Evolutionary conservation across 1,140 invertebrate genomes (phyloP).

Genomic region (Littorina saxatilis): DNA sequence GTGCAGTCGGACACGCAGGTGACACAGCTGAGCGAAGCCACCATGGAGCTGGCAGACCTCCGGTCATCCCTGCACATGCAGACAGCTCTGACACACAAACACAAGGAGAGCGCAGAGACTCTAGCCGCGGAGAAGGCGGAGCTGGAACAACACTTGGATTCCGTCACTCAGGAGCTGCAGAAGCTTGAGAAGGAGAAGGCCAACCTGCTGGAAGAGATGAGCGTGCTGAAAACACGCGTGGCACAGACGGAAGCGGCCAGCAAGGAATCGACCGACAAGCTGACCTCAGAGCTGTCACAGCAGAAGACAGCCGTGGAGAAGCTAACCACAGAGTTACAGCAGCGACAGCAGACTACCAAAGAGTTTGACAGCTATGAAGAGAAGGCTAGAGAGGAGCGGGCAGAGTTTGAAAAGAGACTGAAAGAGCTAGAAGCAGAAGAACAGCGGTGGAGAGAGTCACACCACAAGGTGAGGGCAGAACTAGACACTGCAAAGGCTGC

Average conservation of each 20-base stretch:
- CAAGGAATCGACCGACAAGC: conserved; percentile 21
- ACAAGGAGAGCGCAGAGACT: conserved; percentile 35
- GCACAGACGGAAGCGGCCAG: conserved; percentile 26
- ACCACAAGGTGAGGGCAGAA: background rate
- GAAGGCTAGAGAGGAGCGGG: background rate
- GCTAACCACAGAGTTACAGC: background rate
- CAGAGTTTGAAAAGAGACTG: conserved; percentile 8
- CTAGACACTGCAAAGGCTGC: background rate
- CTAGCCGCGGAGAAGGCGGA: conserved; percentile 33
- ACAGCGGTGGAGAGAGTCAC: conserved; percentile 2
- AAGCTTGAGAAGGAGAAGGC: conserved; percentile 30
- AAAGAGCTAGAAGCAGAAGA: conserved; percentile 29
- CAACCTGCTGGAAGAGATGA: conserved; percentile 27
- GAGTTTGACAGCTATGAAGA: background rate
- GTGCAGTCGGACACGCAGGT: background rate
- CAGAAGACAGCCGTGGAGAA: conserved; percentile 17
- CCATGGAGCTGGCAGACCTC: conserved; percentile 49
- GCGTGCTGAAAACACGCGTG: conserved; percentile 26
- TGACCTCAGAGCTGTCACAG: conserved; percentile 38
- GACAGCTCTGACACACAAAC: conserved; percentile 48
- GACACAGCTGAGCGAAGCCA: conserved; percentile 36
- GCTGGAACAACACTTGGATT: conserved; percentile 35
- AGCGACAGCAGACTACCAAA: conserved; percentile 34
- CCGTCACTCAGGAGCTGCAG: conserved; percentile 30
- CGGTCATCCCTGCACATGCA: conserved; percentile 53